Percentiles rank a stretch among this genome's conserved stretches.
Evolutionary conservation across 35 echinoderm and acorn worm species (phyloP).

Genomic region (Ophiothrix spiculata): DNA sequence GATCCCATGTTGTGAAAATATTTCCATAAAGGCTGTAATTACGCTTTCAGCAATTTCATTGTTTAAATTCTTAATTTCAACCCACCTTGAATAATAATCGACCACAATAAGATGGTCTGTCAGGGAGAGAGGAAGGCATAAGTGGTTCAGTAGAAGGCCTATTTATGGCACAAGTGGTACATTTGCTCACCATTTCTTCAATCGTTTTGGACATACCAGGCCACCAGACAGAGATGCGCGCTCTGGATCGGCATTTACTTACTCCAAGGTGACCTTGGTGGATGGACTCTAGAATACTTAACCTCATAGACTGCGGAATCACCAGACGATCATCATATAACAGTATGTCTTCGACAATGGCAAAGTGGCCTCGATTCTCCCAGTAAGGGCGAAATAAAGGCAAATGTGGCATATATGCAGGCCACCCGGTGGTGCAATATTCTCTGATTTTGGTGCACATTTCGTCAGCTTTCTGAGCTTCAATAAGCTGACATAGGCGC

Average conservation of each 20-base stretch:
- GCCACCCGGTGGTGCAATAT: conserved; percentile 58
- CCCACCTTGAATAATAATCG: too few species aligned
- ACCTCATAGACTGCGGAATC: conserved; percentile 45
- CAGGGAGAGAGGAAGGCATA: conserved; percentile 53
- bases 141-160: not conserved
- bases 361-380: conserved; percentile 24
- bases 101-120: too few species aligned
- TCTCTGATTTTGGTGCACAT: conserved; percentile 29
- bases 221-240: conserved; percentile 40
- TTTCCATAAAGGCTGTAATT: too few species aligned
- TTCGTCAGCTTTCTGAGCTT: conserved; percentile 36
- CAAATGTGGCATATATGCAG: conserved; percentile 34
- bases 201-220: conserved; percentile 42
- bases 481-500: not conserved
- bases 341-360: conserved; percentile 54
- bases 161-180: conserved; percentile 35
- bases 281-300: conserved; percentile 34
- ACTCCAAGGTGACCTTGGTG: conserved; percentile 43
- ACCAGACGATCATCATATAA: conserved; percentile 48
- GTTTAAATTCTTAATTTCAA: too few species aligned
- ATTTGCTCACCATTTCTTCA: conserved; percentile 44
- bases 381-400: conserved; percentile 39
- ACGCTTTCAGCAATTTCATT: too few species aligned
- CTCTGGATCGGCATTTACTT: conserved; percentile 19
- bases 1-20: too few species aligned